phyloP scores from a whole-genome alignment of 2,888 invertebrate genomes.

The Platycheirus rosarum region DNA sequence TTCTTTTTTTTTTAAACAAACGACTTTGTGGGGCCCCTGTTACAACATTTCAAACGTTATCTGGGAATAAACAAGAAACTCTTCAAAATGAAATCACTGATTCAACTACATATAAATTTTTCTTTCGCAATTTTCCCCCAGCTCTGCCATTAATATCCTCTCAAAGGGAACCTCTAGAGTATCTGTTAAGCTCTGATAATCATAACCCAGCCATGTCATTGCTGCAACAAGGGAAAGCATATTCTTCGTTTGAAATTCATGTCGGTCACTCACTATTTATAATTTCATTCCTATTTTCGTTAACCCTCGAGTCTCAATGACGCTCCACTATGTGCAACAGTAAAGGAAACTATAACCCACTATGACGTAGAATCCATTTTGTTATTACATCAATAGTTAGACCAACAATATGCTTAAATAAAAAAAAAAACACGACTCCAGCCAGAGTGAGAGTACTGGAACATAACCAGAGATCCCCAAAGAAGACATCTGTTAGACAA shows the following conservation, averaged over 20 bases:
- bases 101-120: no score
- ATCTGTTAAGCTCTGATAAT: conserved; percentile 8
- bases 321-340: not conserved
- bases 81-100: no score
- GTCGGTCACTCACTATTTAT: conserved; percentile 67
- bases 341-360: conserved; percentile 55
- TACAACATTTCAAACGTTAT: no score
- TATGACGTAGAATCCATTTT: conserved; percentile 68
- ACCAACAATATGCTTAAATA: conserved; percentile 51
- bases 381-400: conserved; percentile 72
- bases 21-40: no score
- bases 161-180: conserved; percentile 23
- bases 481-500: conserved; percentile 72
- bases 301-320: conserved; percentile 37
- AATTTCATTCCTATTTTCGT: conserved; percentile 58
- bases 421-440: not conserved
- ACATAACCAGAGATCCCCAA: conserved; percentile 39
- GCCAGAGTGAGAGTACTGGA: not conserved
- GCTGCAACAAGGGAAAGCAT: conserved; percentile 26
- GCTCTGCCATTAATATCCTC: no score
- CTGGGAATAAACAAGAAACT: no score
- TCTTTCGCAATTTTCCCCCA: no score
- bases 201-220: conserved; percentile 34
- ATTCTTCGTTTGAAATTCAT: conserved; percentile 41
- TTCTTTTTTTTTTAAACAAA: no score